phyloP scores from a whole-genome alignment of 1,140 invertebrate species.

The Drosophila teissieri region DNA sequence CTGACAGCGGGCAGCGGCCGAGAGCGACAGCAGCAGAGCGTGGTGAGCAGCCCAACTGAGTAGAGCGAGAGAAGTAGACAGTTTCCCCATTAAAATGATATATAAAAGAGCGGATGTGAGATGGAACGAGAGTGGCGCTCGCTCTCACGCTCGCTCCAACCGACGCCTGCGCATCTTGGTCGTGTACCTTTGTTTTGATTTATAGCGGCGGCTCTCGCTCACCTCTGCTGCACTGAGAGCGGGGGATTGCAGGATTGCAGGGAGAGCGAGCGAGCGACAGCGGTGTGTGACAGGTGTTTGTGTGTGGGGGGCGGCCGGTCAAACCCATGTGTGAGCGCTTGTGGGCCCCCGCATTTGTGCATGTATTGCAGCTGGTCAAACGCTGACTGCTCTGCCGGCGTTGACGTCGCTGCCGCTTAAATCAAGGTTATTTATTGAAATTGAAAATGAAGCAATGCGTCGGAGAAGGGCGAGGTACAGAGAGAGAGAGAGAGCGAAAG shows the following conservation, averaged over 20 bases:
- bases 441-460: conserved; percentile 74
- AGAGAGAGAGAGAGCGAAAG: conserved; percentile 1
- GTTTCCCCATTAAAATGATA: conserved; percentile 75
- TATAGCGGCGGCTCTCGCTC: conserved; percentile 32
- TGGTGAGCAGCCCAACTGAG: not conserved
- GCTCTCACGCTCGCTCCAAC: not conserved
- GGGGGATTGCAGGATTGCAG: conserved; percentile 21
- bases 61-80: conserved; percentile 24
- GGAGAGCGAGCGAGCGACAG: conserved; percentile 16
- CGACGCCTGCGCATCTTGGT: conserved; percentile 50
- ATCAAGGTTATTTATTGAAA: conserved; percentile 83
- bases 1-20: conserved; percentile 51
- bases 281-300: conserved; percentile 73
- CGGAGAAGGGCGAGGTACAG: conserved; percentile 1
- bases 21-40: conserved; percentile 22
- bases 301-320: conserved; percentile 78
- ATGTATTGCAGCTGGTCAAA: conserved; percentile 76
- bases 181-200: conserved; percentile 72
- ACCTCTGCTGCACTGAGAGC: conserved; percentile 13
- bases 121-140: conserved; percentile 15
- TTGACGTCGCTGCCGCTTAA: conserved; percentile 70
- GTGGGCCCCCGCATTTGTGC: conserved; percentile 33
- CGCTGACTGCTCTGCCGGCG: conserved; percentile 38
- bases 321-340: conserved; percentile 23
- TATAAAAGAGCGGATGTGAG: conserved; percentile 34